Base-by-base conservation (phyloP, 23 tunicate genomes). In the Trididemnum nubilum region DNA sequence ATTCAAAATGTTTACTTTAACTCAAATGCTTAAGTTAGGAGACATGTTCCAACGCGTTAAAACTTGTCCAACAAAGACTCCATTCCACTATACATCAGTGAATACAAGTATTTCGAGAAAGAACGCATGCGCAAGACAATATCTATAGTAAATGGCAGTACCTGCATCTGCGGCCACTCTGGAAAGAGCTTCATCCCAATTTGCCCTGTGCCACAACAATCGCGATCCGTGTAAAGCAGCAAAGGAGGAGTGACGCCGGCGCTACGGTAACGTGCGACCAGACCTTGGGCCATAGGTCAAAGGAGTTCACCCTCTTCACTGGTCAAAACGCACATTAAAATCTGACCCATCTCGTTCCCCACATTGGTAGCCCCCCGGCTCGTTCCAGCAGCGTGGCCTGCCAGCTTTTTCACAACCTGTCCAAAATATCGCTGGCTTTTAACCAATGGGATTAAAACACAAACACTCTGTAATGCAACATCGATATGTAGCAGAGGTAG, bases 331-430 rank as follows among this genome's bases (percentile, higher is more conserved):
- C 51, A 74, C 59, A 33, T 57, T 0, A 84, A 23, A n/a, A 84
- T 51, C 63, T 84, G 30, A 21, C 82, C 88, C 18, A 2, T 22
- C 35, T 84, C 88, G 82, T 84, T 84, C 0, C 88, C 88, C 29
- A 84, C 88, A 28, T 61, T 76, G 29, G 88, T 84, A 25, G 64
- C 81, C 88, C 88, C 75, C 19, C 31, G 9, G 1, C 64, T 61
- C 25, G 88, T 84, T 15, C 88, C 82, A 28, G 30, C 12, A 31
- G 59, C 60, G 19, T 36, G 19, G n/a, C 77, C 85, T 7, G 33
- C 35, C 22, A 61, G 67, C 67, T 61, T 61, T 26, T 61, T 61
- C 26, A 26, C 54, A 44, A 44, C 12, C 54, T 44, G 54, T 44
- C 54, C 9, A 44, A 44, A 44, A 44, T 15, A 44, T 7, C 54